Base-by-base conservation (phyloP, 2,888 invertebrate species). In the Dynastes tityus region DNA sequence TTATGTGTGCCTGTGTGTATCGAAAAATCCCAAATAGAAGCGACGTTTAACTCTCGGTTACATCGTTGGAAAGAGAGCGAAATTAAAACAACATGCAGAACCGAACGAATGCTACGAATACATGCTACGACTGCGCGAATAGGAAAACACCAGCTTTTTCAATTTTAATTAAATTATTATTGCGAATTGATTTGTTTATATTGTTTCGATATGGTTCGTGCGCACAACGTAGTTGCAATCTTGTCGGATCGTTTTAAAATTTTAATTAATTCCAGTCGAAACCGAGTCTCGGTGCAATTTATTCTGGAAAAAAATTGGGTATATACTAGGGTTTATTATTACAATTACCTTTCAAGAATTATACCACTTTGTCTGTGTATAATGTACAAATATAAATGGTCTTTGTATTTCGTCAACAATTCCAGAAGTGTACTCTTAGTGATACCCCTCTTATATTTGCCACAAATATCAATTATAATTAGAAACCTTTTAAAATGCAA, bases 121-220 rank as follows among this genome's bases (percentile, higher is more conserved):
- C 13, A n/a, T 53, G 53, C 32, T 13, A 16, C 16, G 53, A 16
- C 22, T 16, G 5, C 2, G 55, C 55, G 55, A 58, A 55, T 71
- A 58, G 71, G 61, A 74, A 74, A 74, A 27, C 27, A 55, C 79
- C 64, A 80, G 81, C 79, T 80, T 80, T 83, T 80, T 80, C 80
- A 79, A 80, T 82, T 74, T 83, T 82, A 83, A 83, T 83, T 82
- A 83, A 82, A 82, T 83, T 82, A 83, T 83, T 82, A 81, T 81
- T 82, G 80, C 63, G 82, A 80, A 82, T 83, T 83, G 82, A 81
- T 82, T 82, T 82, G 82, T 81, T 83, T 82, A 81, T 82, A 82
- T 83, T 83, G 83, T 83, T 82, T 80, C 78, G 77, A 70, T 78
- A 76, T 80, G 79, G 80, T 80, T 76, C 80, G 80, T 79, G 82